Evolutionary conservation across 2,113 vertebrate genomes (phyloP).

Genomic region (Bostrychus sinensis): DNA sequence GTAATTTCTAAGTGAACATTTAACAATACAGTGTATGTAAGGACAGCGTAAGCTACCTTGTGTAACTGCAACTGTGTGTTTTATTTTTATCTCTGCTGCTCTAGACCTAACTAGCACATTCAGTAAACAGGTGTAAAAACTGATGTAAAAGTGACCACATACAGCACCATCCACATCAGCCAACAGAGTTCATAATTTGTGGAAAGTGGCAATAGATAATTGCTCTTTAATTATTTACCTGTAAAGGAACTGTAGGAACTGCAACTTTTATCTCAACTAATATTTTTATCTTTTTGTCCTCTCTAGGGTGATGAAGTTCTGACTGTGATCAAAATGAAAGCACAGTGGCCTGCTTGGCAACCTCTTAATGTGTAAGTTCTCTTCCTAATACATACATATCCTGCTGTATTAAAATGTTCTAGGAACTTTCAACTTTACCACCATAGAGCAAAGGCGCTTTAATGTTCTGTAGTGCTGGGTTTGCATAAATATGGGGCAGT

Average conservation of each 20-base stretch:
- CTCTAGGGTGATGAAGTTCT: conserved; percentile 94
- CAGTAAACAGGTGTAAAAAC: too few species aligned
- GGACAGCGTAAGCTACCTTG: too few species aligned
- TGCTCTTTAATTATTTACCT: conserved; percentile 16
- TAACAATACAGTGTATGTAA: too few species aligned
- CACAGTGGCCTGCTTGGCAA: conserved; percentile 99
- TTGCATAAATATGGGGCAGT: neutral
- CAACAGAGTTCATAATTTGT: too few species aligned
- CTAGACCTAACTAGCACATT: too few species aligned
- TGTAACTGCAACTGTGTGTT: too few species aligned
- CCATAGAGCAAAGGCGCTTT: neutral
- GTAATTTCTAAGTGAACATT: too few species aligned
- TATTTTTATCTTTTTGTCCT: conserved; percentile 26
- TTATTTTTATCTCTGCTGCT: too few species aligned
- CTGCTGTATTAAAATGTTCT: neutral
- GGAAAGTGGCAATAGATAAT: conserved; percentile 1
- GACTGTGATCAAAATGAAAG: conserved; percentile 99
- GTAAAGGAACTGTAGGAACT: neutral
- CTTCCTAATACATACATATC: too few species aligned
- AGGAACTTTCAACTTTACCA: neutral
- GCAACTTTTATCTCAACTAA: conserved; percentile 3
- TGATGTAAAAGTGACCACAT: conserved; percentile 13
- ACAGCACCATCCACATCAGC: neutral
- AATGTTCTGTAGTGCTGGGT: neutral
- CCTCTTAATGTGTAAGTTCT: conserved; percentile 95